Conservation (phyloP, 1,140 invertebrate species). For the Zophobas morio region DNA sequence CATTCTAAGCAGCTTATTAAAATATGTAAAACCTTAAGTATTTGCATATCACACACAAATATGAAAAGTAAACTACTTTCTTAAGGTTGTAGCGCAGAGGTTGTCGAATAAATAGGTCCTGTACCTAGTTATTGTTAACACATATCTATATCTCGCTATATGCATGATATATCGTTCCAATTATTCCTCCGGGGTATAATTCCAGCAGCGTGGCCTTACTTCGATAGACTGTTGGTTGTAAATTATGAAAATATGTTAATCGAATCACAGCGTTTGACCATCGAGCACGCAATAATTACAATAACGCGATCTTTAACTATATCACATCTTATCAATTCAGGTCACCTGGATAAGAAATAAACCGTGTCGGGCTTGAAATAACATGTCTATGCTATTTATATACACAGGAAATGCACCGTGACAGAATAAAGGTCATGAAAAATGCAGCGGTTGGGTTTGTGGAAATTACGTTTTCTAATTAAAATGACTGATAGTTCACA, state of each 20-base stretch:
- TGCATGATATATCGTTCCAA: too few relatives aligned
- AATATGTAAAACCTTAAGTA: too few relatives aligned
- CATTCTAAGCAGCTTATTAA: background rate
- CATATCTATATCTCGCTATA: too few relatives aligned
- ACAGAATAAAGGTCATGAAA: background rate
- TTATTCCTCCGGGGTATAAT: background rate
- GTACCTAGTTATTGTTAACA: too few relatives aligned
- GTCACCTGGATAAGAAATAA: conserved; percentile 33
- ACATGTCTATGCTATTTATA: conserved; percentile 3
- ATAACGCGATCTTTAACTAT: conserved; percentile 25
- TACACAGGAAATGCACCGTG: background rate
- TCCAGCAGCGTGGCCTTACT: conserved; percentile 7
- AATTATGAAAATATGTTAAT: conserved; percentile 31
- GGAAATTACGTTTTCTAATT: background rate
- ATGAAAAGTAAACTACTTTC: too few relatives aligned
- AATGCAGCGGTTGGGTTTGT: background rate
- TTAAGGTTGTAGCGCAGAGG: too few relatives aligned
- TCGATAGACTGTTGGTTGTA: conserved; percentile 9
- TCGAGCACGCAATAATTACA: conserved; percentile 41
- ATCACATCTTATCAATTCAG: conserved; percentile 37
- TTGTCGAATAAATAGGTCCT: too few relatives aligned
- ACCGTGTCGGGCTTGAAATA: conserved; percentile 16
- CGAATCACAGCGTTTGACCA: conserved; percentile 24
- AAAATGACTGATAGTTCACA: background rate
- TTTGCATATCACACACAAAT: too few relatives aligned